Evolutionary conservation across 2,113 vertebrate genomes (phyloP), one percentile per base, ranked within the genome.

Genomic region (Apaloderma vittatum): DNA sequence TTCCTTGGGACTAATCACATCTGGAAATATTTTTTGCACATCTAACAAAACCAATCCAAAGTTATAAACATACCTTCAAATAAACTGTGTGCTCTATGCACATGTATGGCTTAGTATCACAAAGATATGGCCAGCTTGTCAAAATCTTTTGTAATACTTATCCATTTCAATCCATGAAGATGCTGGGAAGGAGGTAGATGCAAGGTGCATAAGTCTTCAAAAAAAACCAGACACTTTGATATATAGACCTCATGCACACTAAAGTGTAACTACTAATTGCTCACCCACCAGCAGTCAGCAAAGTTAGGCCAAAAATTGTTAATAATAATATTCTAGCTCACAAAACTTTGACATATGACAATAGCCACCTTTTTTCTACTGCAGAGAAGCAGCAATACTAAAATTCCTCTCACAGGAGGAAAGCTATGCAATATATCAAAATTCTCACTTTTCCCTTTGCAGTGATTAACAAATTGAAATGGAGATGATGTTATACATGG

Each of bases 11-110:
- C 63, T 85, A 86, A 96, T 85, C 40, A 84, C 72, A 91, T 93
- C 78, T 97, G 85, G 76, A 95, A 94, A 77, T 70, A 72, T 43
- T 91, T 88, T 95, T 65, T 93, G 72, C 51, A 88, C 22, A 79
- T 86, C 36, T 67, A 94, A 51, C 20, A 94, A 81, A 91, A 93
- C 3, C 75, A 77, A 80, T n/a, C 29, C 57, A 48, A 95, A 92
- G 27, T 85, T 75, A 87, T 21, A 84, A 91, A 59, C 57, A 88
- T 34, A 86, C 9, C 27, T 86, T 93, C 67, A 73, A 80, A 88
- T 86, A 77, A 90, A 67, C 48, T 77, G 18, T 65, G 52, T 34
- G 54, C 61, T 94, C 86, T 63, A 71, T 57, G 59, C 30, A 66
- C 23, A 48, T 36, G 30, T 14, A 17, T 49, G 43, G 43, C 27